Evolutionary conservation across 2,888 invertebrate species (phyloP).

Genomic region (Ypsolopha scabrella): DNA sequence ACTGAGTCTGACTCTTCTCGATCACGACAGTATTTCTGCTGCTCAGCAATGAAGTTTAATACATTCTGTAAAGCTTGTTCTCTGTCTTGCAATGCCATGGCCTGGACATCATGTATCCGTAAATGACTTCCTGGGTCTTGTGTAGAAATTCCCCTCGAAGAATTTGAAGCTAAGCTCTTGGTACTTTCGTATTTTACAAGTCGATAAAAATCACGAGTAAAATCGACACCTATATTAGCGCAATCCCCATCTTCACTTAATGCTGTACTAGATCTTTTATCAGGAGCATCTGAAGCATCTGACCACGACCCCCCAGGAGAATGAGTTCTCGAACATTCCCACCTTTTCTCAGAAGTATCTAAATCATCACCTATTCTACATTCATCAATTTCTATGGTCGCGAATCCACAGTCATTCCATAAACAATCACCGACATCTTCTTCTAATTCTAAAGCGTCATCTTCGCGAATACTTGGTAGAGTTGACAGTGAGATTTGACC

Average conservation of each 20-base stretch:
- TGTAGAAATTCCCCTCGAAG: slow-evolving; percentile 74
- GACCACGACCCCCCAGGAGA: slow-evolving; percentile 75
- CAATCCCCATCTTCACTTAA: slow-evolving; percentile 78
- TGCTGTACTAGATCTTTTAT: slow-evolving; percentile 78
- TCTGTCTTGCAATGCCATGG: slow-evolving; percentile 68
- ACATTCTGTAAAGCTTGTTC: slow-evolving; percentile 80
- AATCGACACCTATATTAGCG: slow-evolving; percentile 77
- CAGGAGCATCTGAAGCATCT: slow-evolving; percentile 69
- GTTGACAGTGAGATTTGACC: slow-evolving; percentile 75
- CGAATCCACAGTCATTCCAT: slow-evolving; percentile 81
- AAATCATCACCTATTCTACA: slow-evolving; percentile 67
- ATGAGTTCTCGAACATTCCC: slow-evolving; percentile 72
- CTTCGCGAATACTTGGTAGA: slow-evolving; percentile 80
- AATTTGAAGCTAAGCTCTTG: slow-evolving; percentile 81
- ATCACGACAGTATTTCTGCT: slow-evolving; percentile 77
- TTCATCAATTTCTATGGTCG: slow-evolving; percentile 75
- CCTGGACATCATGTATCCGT: slow-evolving; percentile 56
- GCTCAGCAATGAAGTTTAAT: slow-evolving; percentile 80
- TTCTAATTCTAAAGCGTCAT: slow-evolving; percentile 78
- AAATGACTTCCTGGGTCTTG: slow-evolving; percentile 58
- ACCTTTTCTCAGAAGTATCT: slow-evolving; percentile 68
- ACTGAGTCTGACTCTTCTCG: slow-evolving; percentile 71
- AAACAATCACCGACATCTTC: slow-evolving; percentile 80
- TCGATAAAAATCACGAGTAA: slow-evolving; percentile 84
- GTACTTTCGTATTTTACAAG: slow-evolving; percentile 86